Evolutionary conservation across 2,888 invertebrate genomes (phyloP), one percentile per base, ranked within the genome.

Genomic region (Lapara coniferarum): DNA sequence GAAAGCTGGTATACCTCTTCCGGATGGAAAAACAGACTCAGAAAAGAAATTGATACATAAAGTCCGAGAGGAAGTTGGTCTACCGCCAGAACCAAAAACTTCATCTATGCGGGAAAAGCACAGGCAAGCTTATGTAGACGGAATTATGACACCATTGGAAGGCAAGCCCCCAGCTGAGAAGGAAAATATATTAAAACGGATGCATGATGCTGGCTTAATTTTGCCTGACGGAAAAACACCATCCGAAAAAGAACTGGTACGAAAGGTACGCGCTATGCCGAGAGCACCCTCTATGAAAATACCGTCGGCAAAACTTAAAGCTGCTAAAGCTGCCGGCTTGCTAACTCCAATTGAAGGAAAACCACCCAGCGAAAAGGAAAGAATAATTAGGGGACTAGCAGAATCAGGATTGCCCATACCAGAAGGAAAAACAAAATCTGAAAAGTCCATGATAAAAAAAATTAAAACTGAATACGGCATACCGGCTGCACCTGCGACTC

Each of bases 161-260:
- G 79, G 76, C 1, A 78, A 79, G 71, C 59, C 79, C 1, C 72
- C 75, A 0, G 71, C 75, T 0, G 71, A 80, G 57, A 81, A 81
- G 66, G 78, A 79, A 71, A 78, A 78, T 59, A 77, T 79, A 0
- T 69, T 80, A 1, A 77, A 71, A 73, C 73, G 72, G 10, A 73
- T 77, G 66, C 77, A 74, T 14, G 78, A 78, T 37, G 69, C 73
- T 56, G 83, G 80, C 1, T 37, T 82, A 4, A 69, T 75, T 2
- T 67, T 84, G 13, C 81, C 84, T 6, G 78, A 79, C 75, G 85
- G 82, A 5, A 71, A 80, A 44, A 83, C 82, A 2, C n/a, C 77
- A 16, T 83, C 84, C 37, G 82, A 82, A 75, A 83, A 80, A 70
- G 75, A 78, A 7, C 66, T 83, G 7, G 77, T 83, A 19, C 66